Conservation (phyloP, 2,797 vertebrate genomes). For the Huso huso region DNA sequence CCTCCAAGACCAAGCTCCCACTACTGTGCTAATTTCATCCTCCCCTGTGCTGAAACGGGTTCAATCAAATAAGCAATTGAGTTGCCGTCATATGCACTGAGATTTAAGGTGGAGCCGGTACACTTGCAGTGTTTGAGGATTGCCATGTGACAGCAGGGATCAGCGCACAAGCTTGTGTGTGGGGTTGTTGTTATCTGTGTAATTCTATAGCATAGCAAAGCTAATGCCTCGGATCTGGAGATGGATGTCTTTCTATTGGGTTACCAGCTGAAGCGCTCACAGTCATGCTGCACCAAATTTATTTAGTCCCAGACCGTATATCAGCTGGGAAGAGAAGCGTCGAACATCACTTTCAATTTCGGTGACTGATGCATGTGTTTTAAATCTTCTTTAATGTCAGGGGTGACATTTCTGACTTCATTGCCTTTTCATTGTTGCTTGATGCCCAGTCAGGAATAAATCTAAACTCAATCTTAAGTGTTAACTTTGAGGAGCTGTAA, state of each 20-base stretch:
- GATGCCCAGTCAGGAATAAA: no score
- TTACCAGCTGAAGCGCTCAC: conserved; percentile 30
- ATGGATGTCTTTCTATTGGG: conserved; percentile 42
- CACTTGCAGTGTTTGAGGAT: no score
- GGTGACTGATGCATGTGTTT: conserved; percentile 35
- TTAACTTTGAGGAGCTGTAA: no score
- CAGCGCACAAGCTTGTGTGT: no score
- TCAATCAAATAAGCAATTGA: not conserved
- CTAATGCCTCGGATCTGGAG: conserved; percentile 30
- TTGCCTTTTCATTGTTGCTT: not conserved
- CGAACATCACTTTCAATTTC: conserved; percentile 5
- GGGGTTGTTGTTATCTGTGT: conserved; percentile 15
- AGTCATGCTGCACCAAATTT: conserved; percentile 26
- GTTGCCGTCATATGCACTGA: no score
- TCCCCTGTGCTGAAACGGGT: not conserved
- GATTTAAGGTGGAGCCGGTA: no score
- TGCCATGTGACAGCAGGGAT: no score
- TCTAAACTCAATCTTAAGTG: no score
- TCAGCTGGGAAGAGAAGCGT: not conserved
- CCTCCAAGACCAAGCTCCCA: not conserved
- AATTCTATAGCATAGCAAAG: conserved; percentile 18
- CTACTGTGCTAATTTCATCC: not conserved
- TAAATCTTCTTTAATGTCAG: conserved; percentile 42
- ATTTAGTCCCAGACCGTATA: conserved; percentile 25
- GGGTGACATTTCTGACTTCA: conserved; percentile 17